Base-by-base conservation (phyloP, 2,888 invertebrate genomes). In the Eristalis arbustorum region DNA sequence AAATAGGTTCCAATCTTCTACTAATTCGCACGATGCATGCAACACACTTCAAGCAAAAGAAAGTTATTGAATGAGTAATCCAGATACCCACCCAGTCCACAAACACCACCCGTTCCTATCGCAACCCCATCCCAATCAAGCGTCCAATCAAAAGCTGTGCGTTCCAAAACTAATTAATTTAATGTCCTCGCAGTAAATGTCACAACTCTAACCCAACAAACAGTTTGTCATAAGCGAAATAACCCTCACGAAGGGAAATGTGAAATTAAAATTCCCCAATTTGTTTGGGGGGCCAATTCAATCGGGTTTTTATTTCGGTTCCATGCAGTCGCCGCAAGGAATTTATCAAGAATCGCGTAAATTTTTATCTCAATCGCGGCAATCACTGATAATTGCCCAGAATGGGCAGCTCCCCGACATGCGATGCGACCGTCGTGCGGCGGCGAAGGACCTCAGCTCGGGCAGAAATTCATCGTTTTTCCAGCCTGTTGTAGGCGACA, bases 331-430 rank as follows among this genome's bases (percentile, higher is more conserved):
- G 14, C 25, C 11, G 23, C 57, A 31, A 18, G 40, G 23, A 63
- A 56, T 69, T 75, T 71, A 84, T 34, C 37, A 80, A 73, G 77
- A 72, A 28, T 80, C 68, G 63, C 79, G 76, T 80, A 75, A 67
- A 73, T 28, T 76, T 73, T 74, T 84, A 85, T 85, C 81, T 64
- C 22, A 85, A 85, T 78, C 69, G 59, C 28, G 42, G 40, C 69
- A 85, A 85, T 81, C 74, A 74, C 25, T 64, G 23, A 61, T 73
- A 85, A 85, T 85, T 82, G 81, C 82, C 74, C 56, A 59, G 56
- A 81, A 77, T 72, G 13, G 69, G 25, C 14, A 69, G 57, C 56
- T 56, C 63, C 18, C 42, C 22, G 22, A 62, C 77, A 81, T 74
- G 85, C 69, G 59, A 85, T 40, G 25, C 25, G 59, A 13, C 59